Percentiles rank a stretch among this genome's conserved stretches.
phyloP scores from a whole-genome alignment of 2,888 invertebrate species.

The Onchidella celtica region DNA sequence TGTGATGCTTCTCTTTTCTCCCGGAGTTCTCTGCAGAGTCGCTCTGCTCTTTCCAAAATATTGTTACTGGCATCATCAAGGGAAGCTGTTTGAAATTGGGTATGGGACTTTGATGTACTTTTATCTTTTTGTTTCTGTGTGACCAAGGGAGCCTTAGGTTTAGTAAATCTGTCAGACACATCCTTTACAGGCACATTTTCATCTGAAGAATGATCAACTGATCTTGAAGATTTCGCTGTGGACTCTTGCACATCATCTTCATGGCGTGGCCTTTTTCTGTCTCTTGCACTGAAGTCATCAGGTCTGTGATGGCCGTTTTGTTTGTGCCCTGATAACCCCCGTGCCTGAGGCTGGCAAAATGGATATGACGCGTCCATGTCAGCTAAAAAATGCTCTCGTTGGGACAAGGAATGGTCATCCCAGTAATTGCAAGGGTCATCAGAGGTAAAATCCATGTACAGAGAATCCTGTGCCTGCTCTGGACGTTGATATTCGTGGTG shows the following conservation, averaged over 20 bases:
- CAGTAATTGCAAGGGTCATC: slow-evolving; percentile 1
- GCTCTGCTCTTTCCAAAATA: slow-evolving; percentile 67
- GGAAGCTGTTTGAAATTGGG: neutral
- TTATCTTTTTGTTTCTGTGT: too few relatives aligned
- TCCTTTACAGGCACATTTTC: neutral
- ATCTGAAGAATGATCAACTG: neutral
- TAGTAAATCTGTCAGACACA: neutral
- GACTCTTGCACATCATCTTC: slow-evolving; percentile 16
- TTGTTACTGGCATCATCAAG: slow-evolving; percentile 35
- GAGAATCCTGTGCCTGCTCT: neutral
- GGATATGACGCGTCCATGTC: slow-evolving; percentile 11
- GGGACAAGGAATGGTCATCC: slow-evolving; percentile 38
- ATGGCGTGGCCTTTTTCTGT: slow-evolving; percentile 33
- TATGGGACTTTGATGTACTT: too few relatives aligned
- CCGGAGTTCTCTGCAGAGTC: slow-evolving; percentile 66
- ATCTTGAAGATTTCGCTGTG: slow-evolving; percentile 22
- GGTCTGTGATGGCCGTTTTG: neutral
- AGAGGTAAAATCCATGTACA: neutral
- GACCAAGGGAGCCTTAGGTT: neutral
- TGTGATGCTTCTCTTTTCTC: slow-evolving; percentile 58
- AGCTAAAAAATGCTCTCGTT: slow-evolving; percentile 42
- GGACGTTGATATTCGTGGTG: neutral
- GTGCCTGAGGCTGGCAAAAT: too few relatives aligned
- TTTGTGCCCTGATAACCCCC: too few relatives aligned
- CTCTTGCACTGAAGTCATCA: neutral